Evolutionary conservation across 2,888 invertebrate genomes (phyloP).

Genomic region (Caenorhabditis afra): DNA sequence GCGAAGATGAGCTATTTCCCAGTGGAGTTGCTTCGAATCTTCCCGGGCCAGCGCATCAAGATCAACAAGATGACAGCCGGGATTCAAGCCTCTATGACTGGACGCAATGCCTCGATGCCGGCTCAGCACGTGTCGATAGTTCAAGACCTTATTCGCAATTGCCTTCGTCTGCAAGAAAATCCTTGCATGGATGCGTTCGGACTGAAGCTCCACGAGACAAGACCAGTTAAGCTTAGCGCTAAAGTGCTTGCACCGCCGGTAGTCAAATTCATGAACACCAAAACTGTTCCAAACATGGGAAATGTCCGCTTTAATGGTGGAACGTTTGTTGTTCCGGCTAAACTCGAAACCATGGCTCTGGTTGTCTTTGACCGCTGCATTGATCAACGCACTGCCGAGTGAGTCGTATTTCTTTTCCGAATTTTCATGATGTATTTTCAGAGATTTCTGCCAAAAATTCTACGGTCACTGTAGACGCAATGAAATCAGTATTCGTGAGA

Average conservation of each 20-base stretch:
- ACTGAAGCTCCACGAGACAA: conserved; percentile 7
- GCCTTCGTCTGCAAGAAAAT: conserved; percentile 28
- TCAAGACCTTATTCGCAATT: not conserved
- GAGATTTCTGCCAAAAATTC: conserved; percentile 27
- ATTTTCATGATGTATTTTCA: conserved; percentile 14
- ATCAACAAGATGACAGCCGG: conserved; percentile 27
- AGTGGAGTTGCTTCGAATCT: conserved; percentile 50
- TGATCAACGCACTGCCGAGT: conserved; percentile 7
- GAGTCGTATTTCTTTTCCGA: conserved; percentile 9
- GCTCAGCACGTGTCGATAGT: conserved; percentile 21
- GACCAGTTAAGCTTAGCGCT: conserved; percentile 9
- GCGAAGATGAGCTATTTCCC: conserved; percentile 37
- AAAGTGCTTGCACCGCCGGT: conserved; percentile 31
- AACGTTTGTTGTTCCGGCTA: conserved; percentile 22
- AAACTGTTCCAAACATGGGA: conserved; percentile 7
- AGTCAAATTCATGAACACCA: conserved; percentile 28
- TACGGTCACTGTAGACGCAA: conserved; percentile 8
- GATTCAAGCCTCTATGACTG: conserved; percentile 45
- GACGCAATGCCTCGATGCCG: conserved; percentile 29
- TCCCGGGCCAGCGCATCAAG: conserved; percentile 56
- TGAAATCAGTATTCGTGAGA: conserved; percentile 7
- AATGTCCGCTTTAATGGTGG: conserved; percentile 14
- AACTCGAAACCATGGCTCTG: not conserved
- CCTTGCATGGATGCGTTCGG: conserved; percentile 48
- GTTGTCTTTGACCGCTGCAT: conserved; percentile 29